Conservation (phyloP, 2,888 invertebrate species). For the Thera britannica region DNA sequence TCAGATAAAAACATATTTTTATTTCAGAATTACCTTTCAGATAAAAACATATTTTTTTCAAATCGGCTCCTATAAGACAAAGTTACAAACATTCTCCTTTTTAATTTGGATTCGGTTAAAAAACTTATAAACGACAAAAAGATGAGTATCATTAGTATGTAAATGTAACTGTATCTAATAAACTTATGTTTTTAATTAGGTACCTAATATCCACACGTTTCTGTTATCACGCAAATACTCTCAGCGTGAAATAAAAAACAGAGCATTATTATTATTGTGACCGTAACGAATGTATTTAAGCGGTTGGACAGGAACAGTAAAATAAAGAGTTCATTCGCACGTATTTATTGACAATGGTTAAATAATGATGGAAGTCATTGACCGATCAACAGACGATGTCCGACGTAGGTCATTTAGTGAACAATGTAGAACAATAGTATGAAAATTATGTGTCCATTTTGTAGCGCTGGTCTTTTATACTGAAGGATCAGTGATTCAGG, state of each 20-base stretch:
- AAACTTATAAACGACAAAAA: too few species aligned
- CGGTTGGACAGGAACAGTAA: slow-evolving; percentile 39
- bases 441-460: neutral
- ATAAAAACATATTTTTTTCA: too few species aligned
- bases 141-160: too few species aligned
- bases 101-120: too few species aligned
- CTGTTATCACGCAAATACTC: neutral
- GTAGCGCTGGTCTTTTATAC: too few species aligned
- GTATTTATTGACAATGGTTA: slow-evolving; percentile 41
- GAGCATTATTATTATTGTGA: slow-evolving; percentile 5
- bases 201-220: neutral
- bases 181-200: too few species aligned
- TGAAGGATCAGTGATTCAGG: too few species aligned
- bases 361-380: slow-evolving; percentile 49
- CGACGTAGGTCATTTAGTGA: neutral
- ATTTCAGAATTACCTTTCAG: too few species aligned
- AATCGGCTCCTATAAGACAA: too few species aligned
- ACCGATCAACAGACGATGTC: slow-evolving; percentile 34
- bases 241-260: neutral
- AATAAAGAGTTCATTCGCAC: slow-evolving; percentile 44
- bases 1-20: too few species aligned
- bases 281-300: slow-evolving; percentile 21
- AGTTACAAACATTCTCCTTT: too few species aligned
- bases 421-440: slow-evolving; percentile 3
- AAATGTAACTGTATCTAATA: too few species aligned